Conservation (phyloP, 2,797 vertebrate genomes). For the Darevskia mixta region DNA sequence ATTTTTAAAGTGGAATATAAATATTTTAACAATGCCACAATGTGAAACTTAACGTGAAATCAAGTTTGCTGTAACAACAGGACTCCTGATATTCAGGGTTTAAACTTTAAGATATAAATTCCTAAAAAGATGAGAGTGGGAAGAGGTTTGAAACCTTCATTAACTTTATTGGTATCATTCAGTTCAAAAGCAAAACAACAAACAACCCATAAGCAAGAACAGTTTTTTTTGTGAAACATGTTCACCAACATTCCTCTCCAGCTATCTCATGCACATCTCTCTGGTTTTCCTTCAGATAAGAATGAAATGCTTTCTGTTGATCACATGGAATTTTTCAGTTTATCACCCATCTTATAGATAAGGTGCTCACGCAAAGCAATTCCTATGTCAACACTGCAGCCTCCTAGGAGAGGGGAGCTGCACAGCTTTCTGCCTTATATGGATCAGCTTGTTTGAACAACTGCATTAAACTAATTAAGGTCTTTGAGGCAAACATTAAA, state of each 20-base stretch:
- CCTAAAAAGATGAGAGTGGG: too few species aligned
- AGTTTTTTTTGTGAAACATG: slow-evolving; percentile 41
- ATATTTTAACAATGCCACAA: neutral
- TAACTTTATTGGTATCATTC: neutral
- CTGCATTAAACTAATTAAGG: slow-evolving; percentile 1
- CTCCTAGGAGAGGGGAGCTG: neutral
- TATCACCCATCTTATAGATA: slow-evolving; percentile 55
- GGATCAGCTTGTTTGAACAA: slow-evolving; percentile 22
- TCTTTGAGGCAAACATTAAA: slow-evolving; percentile 5
- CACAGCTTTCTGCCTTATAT: slow-evolving; percentile 62
- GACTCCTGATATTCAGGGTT: neutral
- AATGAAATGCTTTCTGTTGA: slow-evolving; percentile 56
- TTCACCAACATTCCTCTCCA: slow-evolving; percentile 49
- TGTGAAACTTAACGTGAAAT: neutral
- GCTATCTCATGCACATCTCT: slow-evolving; percentile 47
- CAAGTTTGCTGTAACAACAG: neutral
- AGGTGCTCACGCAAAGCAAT: slow-evolving; percentile 51
- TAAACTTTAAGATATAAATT: neutral
- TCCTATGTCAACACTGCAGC: slow-evolving; percentile 57
- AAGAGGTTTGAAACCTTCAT: neutral
- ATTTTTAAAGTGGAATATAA: neutral
- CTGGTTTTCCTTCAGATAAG: slow-evolving; percentile 60
- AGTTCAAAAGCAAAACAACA: neutral
- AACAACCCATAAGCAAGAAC: slow-evolving; percentile 6
- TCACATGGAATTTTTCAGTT: slow-evolving; percentile 43